Evolutionary conservation across 2,113 vertebrate species (phyloP).

Genomic region (Lepidothrix coronata): DNA sequence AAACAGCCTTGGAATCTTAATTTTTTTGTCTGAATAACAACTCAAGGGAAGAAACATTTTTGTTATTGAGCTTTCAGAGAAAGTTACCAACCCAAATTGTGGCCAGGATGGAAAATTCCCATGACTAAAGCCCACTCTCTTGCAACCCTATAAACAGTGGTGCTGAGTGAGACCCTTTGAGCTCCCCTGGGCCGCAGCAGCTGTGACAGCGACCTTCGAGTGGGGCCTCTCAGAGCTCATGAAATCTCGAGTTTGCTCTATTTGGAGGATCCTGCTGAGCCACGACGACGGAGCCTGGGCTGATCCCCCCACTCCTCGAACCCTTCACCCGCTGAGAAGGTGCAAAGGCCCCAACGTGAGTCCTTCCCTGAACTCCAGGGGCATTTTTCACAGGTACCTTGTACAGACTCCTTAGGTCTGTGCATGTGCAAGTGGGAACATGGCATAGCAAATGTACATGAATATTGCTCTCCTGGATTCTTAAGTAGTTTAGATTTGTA

Average conservation of each 20-base stretch:
- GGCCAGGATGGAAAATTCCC: not conserved
- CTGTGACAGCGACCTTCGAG: not conserved
- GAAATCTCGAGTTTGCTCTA: not conserved
- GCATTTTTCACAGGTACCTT: not conserved
- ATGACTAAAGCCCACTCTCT: not conserved
- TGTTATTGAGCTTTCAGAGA: not conserved
- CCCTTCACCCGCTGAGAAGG: not conserved
- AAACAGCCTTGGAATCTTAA: not conserved
- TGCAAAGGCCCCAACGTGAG: not conserved
- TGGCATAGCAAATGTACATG: not conserved
- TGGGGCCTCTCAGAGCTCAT: not conserved
- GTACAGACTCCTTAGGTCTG: not conserved
- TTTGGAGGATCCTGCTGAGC: not conserved
- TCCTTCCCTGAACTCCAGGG: not conserved
- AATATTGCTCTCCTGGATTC: not conserved
- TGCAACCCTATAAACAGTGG: not conserved
- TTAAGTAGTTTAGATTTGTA: not conserved
- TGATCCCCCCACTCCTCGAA: not conserved
- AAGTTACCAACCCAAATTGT: fast-evolving
- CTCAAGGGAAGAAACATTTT: not conserved
- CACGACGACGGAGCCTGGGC: not conserved
- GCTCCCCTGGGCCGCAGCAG: not conserved
- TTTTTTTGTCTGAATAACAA: not conserved
- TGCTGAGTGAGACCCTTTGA: not conserved
- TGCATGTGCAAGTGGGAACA: not conserved